Evolutionary conservation across 1,140 invertebrate genomes (phyloP), one percentile per base, ranked within the genome.

Genomic region (Pseudomyrmex cubaensis): DNA sequence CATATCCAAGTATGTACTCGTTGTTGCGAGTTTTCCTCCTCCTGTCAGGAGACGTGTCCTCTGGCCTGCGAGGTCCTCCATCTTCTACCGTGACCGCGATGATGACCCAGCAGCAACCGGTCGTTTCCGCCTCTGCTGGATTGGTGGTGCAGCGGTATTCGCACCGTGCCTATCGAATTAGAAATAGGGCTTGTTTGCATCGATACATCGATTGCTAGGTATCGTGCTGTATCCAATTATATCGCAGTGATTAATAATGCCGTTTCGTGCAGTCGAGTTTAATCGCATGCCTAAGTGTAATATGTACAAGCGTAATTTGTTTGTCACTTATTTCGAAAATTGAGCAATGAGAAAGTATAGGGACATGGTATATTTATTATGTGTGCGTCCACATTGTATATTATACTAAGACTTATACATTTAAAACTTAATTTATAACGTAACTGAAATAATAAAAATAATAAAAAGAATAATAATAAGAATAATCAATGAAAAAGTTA

Each of bases 1-100:
- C 69, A 92, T 90, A 92, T 92, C 90, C 91, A 92, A 50, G 91
- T 91, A 56, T 92, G 91, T 82, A 91, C 91, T 89, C 91, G 90
- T 87, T 91, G 90, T 82, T 89, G 87, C 13, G 74, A 44, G 22
- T 80, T 84, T 13, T 90, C 87, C 63, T 92, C 88, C 46, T 91
- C 89, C 70, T 92, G 90, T 92, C 91, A 92, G 82, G 92, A 92
- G 1, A 92, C 88, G 67, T 92, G 90, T 44, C 86, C 90, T 35
- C 78, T 85, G 8, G 78, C 35, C 70, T 91, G 87, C 69, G 88
- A 63, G 44, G 86, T 82, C 84, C 87, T 90, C 89, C 90, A 91
- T 69, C 84, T 87, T 66, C 85, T 89, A 17, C 85, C 89, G 5
- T 86, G 87, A 52, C 84, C 85, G 2, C 88, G 87, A 63, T 87